Evolutionary conservation across 2,888 invertebrate genomes (phyloP).

Genomic region (Schizaphis graminum): DNA sequence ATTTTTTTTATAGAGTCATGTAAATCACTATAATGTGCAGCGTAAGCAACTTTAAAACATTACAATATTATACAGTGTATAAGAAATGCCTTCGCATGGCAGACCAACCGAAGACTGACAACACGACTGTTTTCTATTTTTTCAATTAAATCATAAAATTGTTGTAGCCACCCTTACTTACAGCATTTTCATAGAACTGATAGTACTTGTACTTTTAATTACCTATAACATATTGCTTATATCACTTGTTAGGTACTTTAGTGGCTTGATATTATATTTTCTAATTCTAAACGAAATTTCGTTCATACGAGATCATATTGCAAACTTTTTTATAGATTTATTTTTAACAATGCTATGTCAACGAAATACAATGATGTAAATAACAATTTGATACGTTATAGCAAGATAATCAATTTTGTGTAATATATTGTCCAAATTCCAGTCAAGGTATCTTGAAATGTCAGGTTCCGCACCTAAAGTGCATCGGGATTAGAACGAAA

Average conservation of each 20-base stretch:
- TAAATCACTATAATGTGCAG: background rate
- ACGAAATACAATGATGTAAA: background rate
- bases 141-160: background rate
- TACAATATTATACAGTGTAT: background rate
- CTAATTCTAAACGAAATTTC: background rate
- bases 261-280: background rate
- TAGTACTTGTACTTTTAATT: background rate
- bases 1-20: background rate
- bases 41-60: background rate
- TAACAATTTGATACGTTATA: background rate
- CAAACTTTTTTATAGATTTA: background rate
- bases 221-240: background rate
- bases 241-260: background rate
- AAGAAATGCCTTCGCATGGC: background rate
- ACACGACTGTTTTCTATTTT: background rate
- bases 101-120: background rate
- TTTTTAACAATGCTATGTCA: background rate
- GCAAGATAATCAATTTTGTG: background rate
- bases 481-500: background rate
- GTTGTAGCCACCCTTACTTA: background rate
- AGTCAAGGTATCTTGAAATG: background rate
- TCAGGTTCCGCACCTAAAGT: background rate
- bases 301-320: background rate
- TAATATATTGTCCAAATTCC: background rate
- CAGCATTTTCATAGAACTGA: background rate